Conservation (phyloP, 2,888 invertebrate species). For the Amitus sp. region DNA sequence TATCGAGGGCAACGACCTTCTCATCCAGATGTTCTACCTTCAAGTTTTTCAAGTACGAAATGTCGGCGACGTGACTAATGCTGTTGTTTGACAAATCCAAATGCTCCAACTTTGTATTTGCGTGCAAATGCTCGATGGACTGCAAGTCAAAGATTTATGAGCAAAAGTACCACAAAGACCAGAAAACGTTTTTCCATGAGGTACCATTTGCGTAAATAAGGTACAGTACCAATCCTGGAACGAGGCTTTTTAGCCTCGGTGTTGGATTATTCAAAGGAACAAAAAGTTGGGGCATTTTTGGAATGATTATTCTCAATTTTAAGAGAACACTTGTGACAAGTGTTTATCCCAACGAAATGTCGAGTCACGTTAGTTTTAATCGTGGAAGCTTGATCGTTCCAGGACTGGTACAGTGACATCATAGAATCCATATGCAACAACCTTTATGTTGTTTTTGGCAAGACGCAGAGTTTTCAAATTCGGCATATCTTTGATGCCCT, state of each 20-base stretch:
- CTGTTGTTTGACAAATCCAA: conserved; percentile 91
- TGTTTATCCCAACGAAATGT: too few species aligned
- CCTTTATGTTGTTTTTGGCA: conserved; percentile 90
- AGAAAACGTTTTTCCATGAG: conserved; percentile 15
- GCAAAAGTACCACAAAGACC: conserved; percentile 2
- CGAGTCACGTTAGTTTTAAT: too few species aligned
- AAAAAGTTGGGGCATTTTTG: too few species aligned
- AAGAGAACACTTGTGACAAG: too few species aligned
- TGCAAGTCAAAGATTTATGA: conserved; percentile 60
- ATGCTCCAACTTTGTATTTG: conserved; percentile 82
- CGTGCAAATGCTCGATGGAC: conserved; percentile 89
- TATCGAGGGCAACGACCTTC: too few species aligned
- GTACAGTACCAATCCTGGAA: too few species aligned
- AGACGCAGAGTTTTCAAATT: conserved; percentile 85
- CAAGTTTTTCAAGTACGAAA: conserved; percentile 82
- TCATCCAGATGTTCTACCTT: too few species aligned
- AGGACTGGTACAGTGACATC: too few species aligned
- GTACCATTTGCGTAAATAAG: neutral
- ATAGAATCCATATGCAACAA: conserved; percentile 52
- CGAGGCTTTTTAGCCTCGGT: too few species aligned
- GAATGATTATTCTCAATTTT: too few species aligned
- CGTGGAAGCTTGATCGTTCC: too few species aligned
- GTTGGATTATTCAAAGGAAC: too few species aligned
- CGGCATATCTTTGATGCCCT: conserved; percentile 86
- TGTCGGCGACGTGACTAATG: conserved; percentile 85